Base-by-base conservation (phyloP, 30 jellyfish, hydroid and myxozoan genomes). In the Sanderia malayensis region DNA sequence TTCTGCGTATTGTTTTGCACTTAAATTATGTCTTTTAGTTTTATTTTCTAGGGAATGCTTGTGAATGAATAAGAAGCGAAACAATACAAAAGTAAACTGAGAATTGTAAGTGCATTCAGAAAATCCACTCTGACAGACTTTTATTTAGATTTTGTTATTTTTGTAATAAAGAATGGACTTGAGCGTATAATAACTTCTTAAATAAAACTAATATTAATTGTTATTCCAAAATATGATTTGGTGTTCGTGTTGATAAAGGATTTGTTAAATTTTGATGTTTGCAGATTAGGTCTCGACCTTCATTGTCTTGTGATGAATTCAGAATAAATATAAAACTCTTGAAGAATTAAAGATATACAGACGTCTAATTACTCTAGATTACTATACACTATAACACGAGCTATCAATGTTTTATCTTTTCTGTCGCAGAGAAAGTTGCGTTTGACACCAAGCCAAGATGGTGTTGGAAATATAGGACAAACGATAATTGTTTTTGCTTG, bases 261-360 rank as follows among this genome's bases (percentile, higher is more conserved):
- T 49, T 49, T 49, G 18, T 49, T 49, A 7, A 49, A 49, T 19
- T 19, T 3, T 49, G 6, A 7, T 49, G 52, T 19, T 49, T 19
- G 24, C 23, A 49, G 64, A 49, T 49, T 49, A 49, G 27, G 27
- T 19, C 64, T 49, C 64, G 64, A 49, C 64, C 64, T 19, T 19
- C 4, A 49, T 49, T 49, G 64, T 49, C 64, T 8, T 15, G 6
- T 18, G 18, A 4, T 49, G 18, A 49, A 49, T 18, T 49, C 23
- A 49, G 24, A 4, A 9, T 19, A 49, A 49, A 15, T 49, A 19
- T 9, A 49, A 49, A 19, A 49, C 64, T 4, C 23, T 49, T 49
- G 27, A 49, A 19, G 64, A 49, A 49, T 49, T 49, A 49, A 15
- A 11, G 18, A 49, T 4, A 24, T 49, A 37, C 52, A 37, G 52